Evolutionary conservation across 2,113 vertebrate genomes (phyloP).

Genomic region (Mustela lutreola): DNA sequence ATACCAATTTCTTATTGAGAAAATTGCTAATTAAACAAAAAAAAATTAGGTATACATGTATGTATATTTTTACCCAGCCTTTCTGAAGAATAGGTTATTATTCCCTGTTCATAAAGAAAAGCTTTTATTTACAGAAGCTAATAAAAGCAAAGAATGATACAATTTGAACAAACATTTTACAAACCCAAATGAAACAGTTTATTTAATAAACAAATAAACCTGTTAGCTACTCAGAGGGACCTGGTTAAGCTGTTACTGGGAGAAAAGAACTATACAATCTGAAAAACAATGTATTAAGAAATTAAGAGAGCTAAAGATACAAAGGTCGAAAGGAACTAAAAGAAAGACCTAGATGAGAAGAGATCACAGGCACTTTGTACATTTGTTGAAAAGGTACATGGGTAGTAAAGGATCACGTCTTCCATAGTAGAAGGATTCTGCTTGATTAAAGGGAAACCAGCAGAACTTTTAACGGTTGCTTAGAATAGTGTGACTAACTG

Average conservation of each 20-base stretch:
- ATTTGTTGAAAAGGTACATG: background rate
- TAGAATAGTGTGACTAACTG: background rate
- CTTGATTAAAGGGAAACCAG: background rate
- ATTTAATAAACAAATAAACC: slow-evolving; percentile 21
- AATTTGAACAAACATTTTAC: slow-evolving; percentile 30
- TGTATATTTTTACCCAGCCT: background rate
- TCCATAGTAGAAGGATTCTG: background rate
- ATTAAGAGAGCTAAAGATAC: background rate
- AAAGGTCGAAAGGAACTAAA: background rate
- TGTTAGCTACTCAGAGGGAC: background rate
- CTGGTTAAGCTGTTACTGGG: background rate
- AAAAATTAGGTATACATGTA: background rate
- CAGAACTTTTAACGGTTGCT: background rate
- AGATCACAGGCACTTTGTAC: background rate
- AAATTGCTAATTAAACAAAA: slow-evolving; percentile 22
- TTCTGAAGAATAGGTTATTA: background rate
- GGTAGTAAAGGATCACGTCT: background rate
- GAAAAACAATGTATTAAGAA: slow-evolving; percentile 32
- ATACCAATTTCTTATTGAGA: background rate
- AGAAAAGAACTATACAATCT: background rate
- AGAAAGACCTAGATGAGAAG: background rate
- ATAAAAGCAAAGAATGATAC: background rate
- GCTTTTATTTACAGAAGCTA: background rate
- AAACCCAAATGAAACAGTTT: background rate
- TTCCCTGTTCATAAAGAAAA: slow-evolving; percentile 19